Evolutionary conservation across 1,140 invertebrate species (phyloP).

Genomic region (Bombus ignitus): DNA sequence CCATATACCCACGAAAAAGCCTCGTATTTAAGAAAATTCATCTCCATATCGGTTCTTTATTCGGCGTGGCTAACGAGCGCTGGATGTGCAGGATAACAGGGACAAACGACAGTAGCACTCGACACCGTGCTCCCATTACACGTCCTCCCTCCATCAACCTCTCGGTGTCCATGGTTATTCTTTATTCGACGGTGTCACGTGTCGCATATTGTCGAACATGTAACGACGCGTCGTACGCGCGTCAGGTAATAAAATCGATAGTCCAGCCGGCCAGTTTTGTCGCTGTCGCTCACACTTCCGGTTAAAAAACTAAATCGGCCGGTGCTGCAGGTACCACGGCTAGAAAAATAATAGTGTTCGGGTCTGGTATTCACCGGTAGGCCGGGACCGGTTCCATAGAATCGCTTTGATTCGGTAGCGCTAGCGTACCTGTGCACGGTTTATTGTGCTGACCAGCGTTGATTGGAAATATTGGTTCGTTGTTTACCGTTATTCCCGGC

Average conservation of each 20-base stretch:
- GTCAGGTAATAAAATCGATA: constrained; percentile 49
- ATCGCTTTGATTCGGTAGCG: constrained; percentile 28
- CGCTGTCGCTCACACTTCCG: constrained; percentile 38
- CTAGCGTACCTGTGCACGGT: background rate
- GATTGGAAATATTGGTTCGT: constrained; percentile 54
- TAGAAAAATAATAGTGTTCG: constrained; percentile 39
- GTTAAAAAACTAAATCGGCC: constrained; percentile 43
- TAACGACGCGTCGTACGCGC: constrained; percentile 21
- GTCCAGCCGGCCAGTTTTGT: background rate
- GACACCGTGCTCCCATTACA: background rate
- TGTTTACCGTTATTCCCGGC: constrained; percentile 39
- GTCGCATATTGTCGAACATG: constrained; percentile 43
- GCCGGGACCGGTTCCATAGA: constrained; percentile 4
- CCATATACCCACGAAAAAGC: background rate
- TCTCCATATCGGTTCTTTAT: background rate
- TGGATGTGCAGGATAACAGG: background rate
- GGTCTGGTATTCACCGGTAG: constrained; percentile 18
- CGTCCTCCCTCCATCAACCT: background rate
- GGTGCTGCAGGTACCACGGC: background rate
- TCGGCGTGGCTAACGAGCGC: background rate
- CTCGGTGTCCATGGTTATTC: constrained; percentile 29
- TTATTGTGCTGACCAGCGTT: constrained; percentile 33
- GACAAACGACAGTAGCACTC: constrained; percentile 50
- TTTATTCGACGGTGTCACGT: constrained; percentile 45
- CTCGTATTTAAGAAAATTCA: background rate